Percentiles rank a stretch among this genome's conserved stretches.
phyloP scores from a whole-genome alignment of 2,113 vertebrate genomes.

The Psophia crepitans region DNA sequence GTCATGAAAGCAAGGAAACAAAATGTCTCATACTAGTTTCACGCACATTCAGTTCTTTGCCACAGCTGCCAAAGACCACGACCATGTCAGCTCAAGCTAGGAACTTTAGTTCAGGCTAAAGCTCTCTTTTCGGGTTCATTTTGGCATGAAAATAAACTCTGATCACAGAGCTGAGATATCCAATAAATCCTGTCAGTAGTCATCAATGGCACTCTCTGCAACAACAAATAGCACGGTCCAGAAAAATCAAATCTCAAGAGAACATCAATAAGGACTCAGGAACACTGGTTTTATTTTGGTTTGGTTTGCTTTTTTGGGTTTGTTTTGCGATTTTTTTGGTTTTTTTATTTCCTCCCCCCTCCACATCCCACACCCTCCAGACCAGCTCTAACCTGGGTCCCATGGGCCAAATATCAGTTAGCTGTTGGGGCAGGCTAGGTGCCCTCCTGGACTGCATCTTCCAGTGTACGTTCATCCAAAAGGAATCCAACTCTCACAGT shows the following conservation, averaged over 20 bases:
- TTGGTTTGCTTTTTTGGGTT: not conserved
- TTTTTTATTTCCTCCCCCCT: too few species aligned
- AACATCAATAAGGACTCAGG: not conserved
- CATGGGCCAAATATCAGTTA: not conserved
- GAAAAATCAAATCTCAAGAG: not conserved
- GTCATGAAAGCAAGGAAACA: not conserved
- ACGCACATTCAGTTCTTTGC: not conserved
- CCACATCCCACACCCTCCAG: too few species aligned
- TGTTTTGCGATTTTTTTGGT: too few species aligned
- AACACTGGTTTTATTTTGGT: not conserved
- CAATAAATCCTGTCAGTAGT: not conserved
- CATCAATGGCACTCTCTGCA: not conserved
- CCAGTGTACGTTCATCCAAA: not conserved
- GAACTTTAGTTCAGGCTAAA: not conserved
- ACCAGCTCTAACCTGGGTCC: not conserved
- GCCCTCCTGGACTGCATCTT: not conserved
- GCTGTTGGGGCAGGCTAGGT: fast-evolving
- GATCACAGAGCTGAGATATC: not conserved
- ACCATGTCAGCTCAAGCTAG: not conserved
- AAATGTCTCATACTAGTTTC: not conserved
- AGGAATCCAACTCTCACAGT: not conserved
- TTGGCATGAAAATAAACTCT: not conserved
- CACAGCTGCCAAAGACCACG: not conserved
- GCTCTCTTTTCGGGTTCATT: not conserved
- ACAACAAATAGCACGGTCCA: not conserved